A percentile compares a stretch with the other conserved stretches of the same genome.
Evolutionary conservation across 2,888 invertebrate species (phyloP).

Genomic region (Limnephilus marmoratus): DNA sequence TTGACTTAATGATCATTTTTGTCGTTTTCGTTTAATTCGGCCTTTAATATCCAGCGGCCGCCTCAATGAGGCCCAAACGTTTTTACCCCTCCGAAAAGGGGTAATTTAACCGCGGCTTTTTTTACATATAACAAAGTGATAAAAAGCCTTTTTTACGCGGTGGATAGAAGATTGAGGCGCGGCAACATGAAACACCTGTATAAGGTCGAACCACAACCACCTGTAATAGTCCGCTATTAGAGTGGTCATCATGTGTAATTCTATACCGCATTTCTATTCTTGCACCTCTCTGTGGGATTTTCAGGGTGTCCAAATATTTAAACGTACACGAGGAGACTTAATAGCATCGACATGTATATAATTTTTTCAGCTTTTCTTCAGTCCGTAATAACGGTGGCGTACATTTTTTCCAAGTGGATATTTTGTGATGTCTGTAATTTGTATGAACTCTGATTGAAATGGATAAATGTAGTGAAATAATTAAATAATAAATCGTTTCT

Average conservation of each 20-base stretch:
- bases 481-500: not conserved
- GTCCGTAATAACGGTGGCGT: slow-evolving; percentile 35
- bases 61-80: slow-evolving; percentile 2
- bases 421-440: slow-evolving; percentile 22
- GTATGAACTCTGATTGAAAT: slow-evolving; percentile 6
- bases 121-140: not conserved
- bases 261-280: slow-evolving; percentile 50
- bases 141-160: not conserved
- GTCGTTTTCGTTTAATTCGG: slow-evolving; percentile 61
- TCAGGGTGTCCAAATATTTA: slow-evolving; percentile 50
- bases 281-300: slow-evolving; percentile 45
- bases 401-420: slow-evolving; percentile 14
- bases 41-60: slow-evolving; percentile 51
- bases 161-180: not conserved
- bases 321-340: slow-evolving; percentile 17
- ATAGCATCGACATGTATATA: slow-evolving; percentile 16
- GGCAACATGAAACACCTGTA: slow-evolving; percentile 41
- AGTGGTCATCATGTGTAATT: slow-evolving; percentile 52
- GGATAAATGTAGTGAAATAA: not conserved
- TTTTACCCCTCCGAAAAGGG: not conserved
- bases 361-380: not conserved
- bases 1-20: slow-evolving; percentile 60
- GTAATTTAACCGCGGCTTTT: not conserved
- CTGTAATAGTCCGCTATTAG: slow-evolving; percentile 56
- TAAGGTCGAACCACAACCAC: slow-evolving; percentile 37